Evolutionary conservation across 2,797 vertebrate species (phyloP).

Genomic region (Todus mexicanus): DNA sequence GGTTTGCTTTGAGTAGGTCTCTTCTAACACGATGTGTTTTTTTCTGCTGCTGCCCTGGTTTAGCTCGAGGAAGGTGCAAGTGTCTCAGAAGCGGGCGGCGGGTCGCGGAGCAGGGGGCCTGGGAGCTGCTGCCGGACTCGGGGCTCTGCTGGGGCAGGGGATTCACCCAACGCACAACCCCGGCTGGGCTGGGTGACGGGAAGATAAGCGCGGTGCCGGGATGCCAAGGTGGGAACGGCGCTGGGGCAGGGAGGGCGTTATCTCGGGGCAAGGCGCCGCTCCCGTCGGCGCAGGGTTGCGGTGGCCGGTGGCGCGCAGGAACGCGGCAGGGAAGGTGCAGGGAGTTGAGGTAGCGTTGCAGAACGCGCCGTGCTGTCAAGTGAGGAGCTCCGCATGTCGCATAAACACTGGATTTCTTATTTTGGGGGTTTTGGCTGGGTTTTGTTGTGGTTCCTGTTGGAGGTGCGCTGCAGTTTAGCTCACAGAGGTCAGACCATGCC

Average conservation of each 20-base stretch:
- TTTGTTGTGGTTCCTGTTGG: not conserved
- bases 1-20: too few species aligned
- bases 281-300: not conserved
- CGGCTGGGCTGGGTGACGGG: not conserved
- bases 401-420: not conserved
- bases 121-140: not conserved
- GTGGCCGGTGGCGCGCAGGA: not conserved
- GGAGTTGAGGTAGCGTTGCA: not conserved
- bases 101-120: not conserved
- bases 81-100: not conserved
- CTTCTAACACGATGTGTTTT: too few species aligned
- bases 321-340: constrained; percentile 33
- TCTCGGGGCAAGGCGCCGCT: not conserved
- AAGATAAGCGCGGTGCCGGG: not conserved
- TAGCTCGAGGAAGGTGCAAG: too few species aligned
- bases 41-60: too few species aligned
- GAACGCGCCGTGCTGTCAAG: not conserved
- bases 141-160: rapidly evolving
- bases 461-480: not conserved
- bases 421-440: too few species aligned
- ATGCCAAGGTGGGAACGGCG: not conserved
- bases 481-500: not conserved
- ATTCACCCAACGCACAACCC: not conserved
- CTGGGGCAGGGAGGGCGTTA: not conserved
- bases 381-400: not conserved